Percentiles rank a stretch among this genome's conserved stretches.
Conservation (phyloP, 30 jellyfish, hydroid and myxozoan species). For the Calvadosia cruxmelitensis region DNA sequence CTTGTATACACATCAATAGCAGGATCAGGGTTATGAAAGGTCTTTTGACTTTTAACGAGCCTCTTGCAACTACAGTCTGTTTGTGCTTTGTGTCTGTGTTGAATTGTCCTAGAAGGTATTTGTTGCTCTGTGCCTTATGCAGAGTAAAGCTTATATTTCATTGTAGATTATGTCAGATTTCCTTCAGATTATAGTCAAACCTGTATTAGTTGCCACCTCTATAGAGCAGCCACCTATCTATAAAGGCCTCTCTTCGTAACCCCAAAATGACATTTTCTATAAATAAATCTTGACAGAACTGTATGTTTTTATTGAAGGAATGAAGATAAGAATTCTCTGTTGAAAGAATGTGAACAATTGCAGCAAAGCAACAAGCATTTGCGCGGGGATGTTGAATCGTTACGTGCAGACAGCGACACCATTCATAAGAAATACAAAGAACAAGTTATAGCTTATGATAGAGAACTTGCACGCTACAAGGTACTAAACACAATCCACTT, state of each 20-base stretch:
- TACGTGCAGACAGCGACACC: not conserved
- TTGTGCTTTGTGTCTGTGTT: too few species aligned
- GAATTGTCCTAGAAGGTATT: too few species aligned
- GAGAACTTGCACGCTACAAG: not conserved
- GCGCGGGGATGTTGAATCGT: not conserved
- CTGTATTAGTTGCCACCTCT: not conserved
- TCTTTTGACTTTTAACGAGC: too few species aligned
- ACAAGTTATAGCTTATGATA: not conserved
- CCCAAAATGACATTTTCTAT: not conserved
- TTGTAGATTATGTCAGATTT: too few species aligned
- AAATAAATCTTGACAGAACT: too few species aligned
- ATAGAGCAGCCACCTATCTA: not conserved
- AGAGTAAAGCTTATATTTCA: too few species aligned
- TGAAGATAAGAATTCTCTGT: slow-evolving; percentile 67
- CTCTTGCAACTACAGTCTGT: too few species aligned
- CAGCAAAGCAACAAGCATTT: slow-evolving; percentile 19
- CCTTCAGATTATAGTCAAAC: too few species aligned
- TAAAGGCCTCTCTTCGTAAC: too few species aligned
- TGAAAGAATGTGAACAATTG: slow-evolving; percentile 46
- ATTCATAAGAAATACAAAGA: not conserved
- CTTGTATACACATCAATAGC: too few species aligned
- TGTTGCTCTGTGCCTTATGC: too few species aligned
- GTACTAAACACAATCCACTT: not conserved
- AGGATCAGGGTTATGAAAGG: too few species aligned
- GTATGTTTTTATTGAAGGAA: slow-evolving; percentile 23